phyloP scores from a whole-genome alignment of 2,113 vertebrate species.

The Saimiri boliviensis region DNA sequence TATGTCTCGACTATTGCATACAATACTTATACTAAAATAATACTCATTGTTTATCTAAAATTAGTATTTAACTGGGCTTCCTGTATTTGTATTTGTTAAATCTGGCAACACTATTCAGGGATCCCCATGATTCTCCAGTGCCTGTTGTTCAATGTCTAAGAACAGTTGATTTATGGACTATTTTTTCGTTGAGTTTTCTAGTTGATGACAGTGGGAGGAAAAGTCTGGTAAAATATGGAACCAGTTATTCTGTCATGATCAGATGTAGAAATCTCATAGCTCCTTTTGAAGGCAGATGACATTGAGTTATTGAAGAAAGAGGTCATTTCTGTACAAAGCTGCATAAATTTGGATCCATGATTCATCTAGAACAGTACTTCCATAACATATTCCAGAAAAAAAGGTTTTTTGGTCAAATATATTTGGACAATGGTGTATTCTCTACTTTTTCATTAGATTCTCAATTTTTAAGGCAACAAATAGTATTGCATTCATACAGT shows the following conservation, averaged over 20 bases:
- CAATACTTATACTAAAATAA: background rate
- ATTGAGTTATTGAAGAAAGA: background rate
- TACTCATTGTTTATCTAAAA: background rate
- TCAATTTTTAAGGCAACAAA: background rate
- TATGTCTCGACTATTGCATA: background rate
- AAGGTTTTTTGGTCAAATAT: background rate
- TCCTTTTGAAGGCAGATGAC: background rate
- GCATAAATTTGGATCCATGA: background rate
- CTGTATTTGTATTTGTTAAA: background rate
- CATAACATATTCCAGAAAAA: background rate
- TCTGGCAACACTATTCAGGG: background rate
- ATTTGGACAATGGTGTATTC: background rate
- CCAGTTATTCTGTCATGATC: background rate
- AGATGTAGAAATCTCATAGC: background rate
- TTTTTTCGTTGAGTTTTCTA: background rate
- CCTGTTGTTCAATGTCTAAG: background rate
- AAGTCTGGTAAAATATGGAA: background rate
- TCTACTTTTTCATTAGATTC: background rate
- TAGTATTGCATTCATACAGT: background rate
- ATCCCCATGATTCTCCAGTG: background rate
- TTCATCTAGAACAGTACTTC: background rate
- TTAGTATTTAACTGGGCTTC: background rate
- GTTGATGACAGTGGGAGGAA: background rate
- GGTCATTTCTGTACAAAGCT: rapidly evolving
- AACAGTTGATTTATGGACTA: background rate